Conservation (phyloP, 2,113 vertebrate genomes). For the Albula goreensis region DNA sequence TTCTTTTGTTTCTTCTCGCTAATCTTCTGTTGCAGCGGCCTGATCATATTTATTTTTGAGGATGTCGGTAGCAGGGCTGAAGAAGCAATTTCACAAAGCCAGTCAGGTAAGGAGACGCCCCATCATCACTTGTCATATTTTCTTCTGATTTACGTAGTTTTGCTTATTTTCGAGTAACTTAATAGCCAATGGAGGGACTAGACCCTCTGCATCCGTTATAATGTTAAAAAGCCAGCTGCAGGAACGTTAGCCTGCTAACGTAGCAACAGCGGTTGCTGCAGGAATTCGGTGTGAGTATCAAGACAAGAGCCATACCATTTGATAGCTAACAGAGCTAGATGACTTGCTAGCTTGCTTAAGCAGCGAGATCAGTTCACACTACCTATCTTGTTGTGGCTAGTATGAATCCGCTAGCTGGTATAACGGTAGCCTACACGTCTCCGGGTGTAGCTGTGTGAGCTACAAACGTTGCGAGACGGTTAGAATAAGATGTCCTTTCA, state of each 20-base stretch:
- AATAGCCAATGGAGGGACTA: background rate
- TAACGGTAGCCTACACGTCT: no score
- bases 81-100: conserved; percentile 90
- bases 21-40: background rate
- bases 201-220: background rate
- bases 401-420: no score
- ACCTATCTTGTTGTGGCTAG: no score
- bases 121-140: conserved; percentile 7
- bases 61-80: conserved; percentile 87
- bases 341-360: background rate
- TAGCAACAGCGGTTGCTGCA: background rate
- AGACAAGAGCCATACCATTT: background rate
- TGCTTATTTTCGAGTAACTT: background rate
- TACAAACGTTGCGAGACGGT: no score
- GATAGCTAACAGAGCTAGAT: background rate
- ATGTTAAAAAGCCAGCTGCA: background rate
- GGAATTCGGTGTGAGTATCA: background rate
- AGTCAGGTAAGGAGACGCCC: conserved; percentile 78
- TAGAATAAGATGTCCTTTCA: no score
- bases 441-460: no score
- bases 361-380: background rate
- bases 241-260: background rate
- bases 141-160: background rate
- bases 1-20: background rate
- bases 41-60: conserved; percentile 27